These are phyloP conservation scores for Arenaria interpres DNA, from an alignment of 2,113 vertebrate genomes.

Conservation along the genomic window DNA sequence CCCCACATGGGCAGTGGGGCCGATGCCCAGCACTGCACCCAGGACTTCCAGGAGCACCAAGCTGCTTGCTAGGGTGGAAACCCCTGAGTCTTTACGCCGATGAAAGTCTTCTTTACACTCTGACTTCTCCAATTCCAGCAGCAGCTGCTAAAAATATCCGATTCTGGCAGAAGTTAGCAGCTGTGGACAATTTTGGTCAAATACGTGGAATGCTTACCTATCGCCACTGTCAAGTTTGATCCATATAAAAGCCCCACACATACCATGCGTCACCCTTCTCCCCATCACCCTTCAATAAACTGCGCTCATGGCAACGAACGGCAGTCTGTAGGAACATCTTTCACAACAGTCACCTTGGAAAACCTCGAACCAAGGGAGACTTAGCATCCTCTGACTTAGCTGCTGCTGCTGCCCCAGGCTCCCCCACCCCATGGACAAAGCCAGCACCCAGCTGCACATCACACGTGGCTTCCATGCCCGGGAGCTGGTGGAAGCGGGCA, in stretches of 20 bases:
- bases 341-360: neutral
- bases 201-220: rapidly evolving
- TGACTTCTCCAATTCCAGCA: neutral
- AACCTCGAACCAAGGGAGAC: neutral
- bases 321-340: neutral
- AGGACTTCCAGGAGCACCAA: neutral
- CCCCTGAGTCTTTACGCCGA: no score
- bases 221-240: neutral
- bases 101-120: neutral
- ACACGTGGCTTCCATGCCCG: rapidly evolving
- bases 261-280: rapidly evolving
- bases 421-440: neutral
- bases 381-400: no score
- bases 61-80: neutral
- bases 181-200: neutral
- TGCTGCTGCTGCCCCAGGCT: neutral
- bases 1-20: rapidly evolving
- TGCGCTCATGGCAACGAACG: rapidly evolving
- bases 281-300: neutral
- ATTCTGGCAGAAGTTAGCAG: neutral
- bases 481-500: neutral
- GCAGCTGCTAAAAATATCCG: neutral
- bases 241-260: neutral
- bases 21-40: rapidly evolving
- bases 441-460: neutral